These are phyloP conservation scores for Onychostoma macrolepis DNA, from an alignment of 2,113 vertebrate genomes.

Conservation along the genomic window DNA sequence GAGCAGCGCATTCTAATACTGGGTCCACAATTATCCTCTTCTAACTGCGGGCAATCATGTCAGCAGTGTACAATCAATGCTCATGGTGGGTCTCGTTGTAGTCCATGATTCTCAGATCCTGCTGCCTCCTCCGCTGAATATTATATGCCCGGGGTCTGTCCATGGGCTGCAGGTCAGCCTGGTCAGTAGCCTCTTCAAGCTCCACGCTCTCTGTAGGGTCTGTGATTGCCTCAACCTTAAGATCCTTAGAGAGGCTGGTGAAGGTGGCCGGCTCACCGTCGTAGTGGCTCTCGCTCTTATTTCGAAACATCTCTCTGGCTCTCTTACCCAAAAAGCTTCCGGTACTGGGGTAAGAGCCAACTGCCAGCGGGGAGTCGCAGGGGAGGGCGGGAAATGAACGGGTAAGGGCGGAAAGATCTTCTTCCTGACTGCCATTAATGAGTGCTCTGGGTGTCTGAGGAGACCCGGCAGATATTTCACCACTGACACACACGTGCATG, in stretches of 20 bases:
- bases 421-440: slow-evolving; percentile 75
- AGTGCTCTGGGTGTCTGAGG: slow-evolving; percentile 42
- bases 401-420: slow-evolving; percentile 50
- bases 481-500: slow-evolving; percentile 43
- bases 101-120: slow-evolving; percentile 93
- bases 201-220: slow-evolving; percentile 57
- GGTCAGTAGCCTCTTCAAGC: neutral
- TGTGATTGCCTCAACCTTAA: slow-evolving; percentile 20
- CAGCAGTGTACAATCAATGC: slow-evolving; percentile 54
- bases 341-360: slow-evolving; percentile 84
- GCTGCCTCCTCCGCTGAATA: slow-evolving; percentile 63
- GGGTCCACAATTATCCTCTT: slow-evolving; percentile 43
- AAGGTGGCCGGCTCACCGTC: slow-evolving; percentile 73
- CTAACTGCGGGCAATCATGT: slow-evolving; percentile 74
- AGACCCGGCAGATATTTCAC: slow-evolving; percentile 48
- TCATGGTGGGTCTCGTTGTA: slow-evolving; percentile 89
- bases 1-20: slow-evolving; percentile 38
- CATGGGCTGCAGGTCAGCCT: slow-evolving; percentile 44
- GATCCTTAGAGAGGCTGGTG: slow-evolving; percentile 72
- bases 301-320: slow-evolving; percentile 86
- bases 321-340: slow-evolving; percentile 91
- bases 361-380: slow-evolving; percentile 74
- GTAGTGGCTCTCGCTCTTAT: slow-evolving; percentile 85
- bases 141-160: slow-evolving; percentile 51
- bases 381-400: slow-evolving; percentile 63